These are phyloP conservation scores for Montipora foliosa DNA, from an alignment of 64 coral and sea anemone species.

Conservation along the genomic window DNA sequence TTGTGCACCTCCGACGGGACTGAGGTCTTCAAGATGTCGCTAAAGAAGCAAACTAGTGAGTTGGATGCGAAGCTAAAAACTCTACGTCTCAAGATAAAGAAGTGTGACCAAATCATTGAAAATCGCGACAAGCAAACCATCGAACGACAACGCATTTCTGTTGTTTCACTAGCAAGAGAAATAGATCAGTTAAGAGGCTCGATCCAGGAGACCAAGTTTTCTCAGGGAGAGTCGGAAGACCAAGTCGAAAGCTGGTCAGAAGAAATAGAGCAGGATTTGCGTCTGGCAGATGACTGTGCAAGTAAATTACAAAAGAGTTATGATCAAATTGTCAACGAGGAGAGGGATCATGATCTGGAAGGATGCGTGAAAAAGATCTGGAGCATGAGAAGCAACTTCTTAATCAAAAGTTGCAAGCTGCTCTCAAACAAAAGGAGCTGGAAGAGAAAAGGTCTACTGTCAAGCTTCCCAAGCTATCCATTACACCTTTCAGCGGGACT, in stretches of 20 bases:
- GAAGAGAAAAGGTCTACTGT: neutral
- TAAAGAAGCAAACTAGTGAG: too few species aligned
- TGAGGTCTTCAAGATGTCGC: too few species aligned
- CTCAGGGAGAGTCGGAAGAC: neutral
- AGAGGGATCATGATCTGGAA: neutral
- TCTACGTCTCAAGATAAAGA: too few species aligned
- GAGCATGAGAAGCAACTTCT: neutral
- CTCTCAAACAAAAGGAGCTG: neutral
- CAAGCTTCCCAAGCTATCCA: slow-evolving; percentile 18
- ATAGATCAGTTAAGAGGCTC: neutral
- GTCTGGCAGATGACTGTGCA: neutral
- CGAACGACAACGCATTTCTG: neutral
- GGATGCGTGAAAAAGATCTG: neutral
- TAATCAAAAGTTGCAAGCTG: slow-evolving; percentile 17
- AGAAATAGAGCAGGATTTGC: neutral
- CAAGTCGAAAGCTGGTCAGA: too few species aligned
- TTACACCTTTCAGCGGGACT: slow-evolving; percentile 7
- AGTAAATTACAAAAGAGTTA: neutral
- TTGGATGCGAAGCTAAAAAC: too few species aligned
- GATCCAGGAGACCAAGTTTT: neutral
- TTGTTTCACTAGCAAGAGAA: neutral
- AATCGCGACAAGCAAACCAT: neutral
- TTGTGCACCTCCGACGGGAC: too few species aligned
- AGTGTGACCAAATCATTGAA: too few species aligned
- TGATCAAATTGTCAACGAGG: neutral